These are phyloP conservation scores for Trichopoda pennipes DNA, from an alignment of 2,888 invertebrate species.

Conservation along the genomic window DNA sequence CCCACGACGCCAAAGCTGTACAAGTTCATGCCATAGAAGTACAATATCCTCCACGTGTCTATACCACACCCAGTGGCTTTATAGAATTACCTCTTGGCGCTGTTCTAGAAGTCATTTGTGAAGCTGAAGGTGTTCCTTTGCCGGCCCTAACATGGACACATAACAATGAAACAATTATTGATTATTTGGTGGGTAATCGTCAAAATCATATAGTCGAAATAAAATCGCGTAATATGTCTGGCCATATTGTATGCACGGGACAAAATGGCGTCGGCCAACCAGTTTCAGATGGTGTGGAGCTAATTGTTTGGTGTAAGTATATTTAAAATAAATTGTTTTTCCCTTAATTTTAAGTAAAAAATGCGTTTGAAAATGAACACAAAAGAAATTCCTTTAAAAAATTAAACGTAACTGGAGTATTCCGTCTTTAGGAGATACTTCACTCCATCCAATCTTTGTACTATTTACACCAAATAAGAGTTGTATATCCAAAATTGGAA, in stretches of 20 bases:
- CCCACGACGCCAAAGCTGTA: slow-evolving; percentile 74
- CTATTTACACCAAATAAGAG: too few relatives aligned
- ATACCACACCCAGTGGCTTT: slow-evolving; percentile 86
- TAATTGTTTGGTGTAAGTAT: slow-evolving; percentile 87
- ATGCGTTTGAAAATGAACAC: too few relatives aligned
- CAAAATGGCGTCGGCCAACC: slow-evolving; percentile 89
- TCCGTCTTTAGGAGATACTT: too few relatives aligned
- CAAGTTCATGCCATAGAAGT: slow-evolving; percentile 90
- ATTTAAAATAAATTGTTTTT: not conserved
- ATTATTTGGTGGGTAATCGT: slow-evolving; percentile 76
- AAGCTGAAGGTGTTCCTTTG: slow-evolving; percentile 86
- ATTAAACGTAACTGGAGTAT: too few relatives aligned
- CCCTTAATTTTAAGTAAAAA: too few relatives aligned
- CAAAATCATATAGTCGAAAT: slow-evolving; percentile 78
- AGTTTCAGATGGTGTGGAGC: slow-evolving; percentile 85
- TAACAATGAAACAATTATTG: slow-evolving; percentile 74
- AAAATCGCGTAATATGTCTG: slow-evolving; percentile 85
- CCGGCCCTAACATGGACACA: slow-evolving; percentile 87
- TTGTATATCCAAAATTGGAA: too few relatives aligned
- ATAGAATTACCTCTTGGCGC: slow-evolving; percentile 88
- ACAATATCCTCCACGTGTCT: slow-evolving; percentile 87
- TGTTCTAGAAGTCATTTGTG: slow-evolving; percentile 88
- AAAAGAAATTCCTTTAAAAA: too few relatives aligned
- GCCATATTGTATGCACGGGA: slow-evolving; percentile 87
- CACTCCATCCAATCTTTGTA: too few relatives aligned